Base-by-base conservation (phyloP, 2,888 invertebrate genomes). In the Anodontia alba region DNA sequence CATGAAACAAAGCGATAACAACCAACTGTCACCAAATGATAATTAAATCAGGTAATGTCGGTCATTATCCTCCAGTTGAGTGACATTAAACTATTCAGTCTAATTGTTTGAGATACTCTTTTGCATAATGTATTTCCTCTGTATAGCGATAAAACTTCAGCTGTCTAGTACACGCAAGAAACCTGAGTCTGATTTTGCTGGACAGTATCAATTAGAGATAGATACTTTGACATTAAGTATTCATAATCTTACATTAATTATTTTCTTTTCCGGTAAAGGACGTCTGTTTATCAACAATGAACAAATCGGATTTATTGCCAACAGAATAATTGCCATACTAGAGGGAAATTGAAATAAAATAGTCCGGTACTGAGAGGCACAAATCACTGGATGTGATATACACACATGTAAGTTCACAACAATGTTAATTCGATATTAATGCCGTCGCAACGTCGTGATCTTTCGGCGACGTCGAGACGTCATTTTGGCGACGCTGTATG, bases 31-130 rank as follows among this genome's bases (percentile, higher is more conserved):
- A 54, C 54, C 54, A 26, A 23, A n/a, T 54, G 54, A 23, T 54
- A 54, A 54, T 54, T 54, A 54, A 54, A 54, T 54, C 54, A n/a
- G 54, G 54, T 54, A 54, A 54, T 54, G n/a, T 26, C 54, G 54
- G 54, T 54, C 54, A 54, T 54, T 54, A 54, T 54, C 54, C 54
- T 23, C 15, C 10, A 3, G 20, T 26, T 54, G 54, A 54, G 54
- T 54, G 54, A 54, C 54, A 54, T 54, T 54, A 20, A 54, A 54
- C 26, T 23, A 26, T 54, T 54, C 23, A 26, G 54, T 20, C 5
- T 54, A 54, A 54, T 54, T 54, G 54, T 54, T 26, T 54, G 5
- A 54, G 54, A 54, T 54, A 7, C 54, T 54, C 26, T 23, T 54
- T 54, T 54, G 54, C 54, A 54, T 54, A 54, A 54, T 54, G 54